Percentiles rank a stretch among this genome's conserved stretches.
phyloP scores from a whole-genome alignment of 2,113 vertebrate genomes.

The Dipodomys spectabilis region DNA sequence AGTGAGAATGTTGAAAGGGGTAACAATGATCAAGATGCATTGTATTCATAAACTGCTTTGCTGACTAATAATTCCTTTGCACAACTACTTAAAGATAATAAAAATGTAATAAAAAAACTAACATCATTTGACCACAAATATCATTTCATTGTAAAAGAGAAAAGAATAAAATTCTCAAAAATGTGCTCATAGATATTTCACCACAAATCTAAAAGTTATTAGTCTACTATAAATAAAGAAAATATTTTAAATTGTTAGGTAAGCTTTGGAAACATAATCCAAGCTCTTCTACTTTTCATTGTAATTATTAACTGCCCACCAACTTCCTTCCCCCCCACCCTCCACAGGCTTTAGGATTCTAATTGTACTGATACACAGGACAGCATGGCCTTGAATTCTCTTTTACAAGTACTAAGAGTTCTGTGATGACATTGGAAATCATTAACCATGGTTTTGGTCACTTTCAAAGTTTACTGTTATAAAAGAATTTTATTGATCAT shows the following conservation, averaged over 20 bases:
- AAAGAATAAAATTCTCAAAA: neutral
- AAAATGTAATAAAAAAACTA: neutral
- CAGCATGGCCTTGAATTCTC: neutral
- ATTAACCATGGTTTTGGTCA: constrained; percentile 39
- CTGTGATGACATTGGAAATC: constrained; percentile 32
- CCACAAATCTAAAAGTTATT: neutral
- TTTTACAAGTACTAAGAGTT: neutral
- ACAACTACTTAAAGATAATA: too few relatives aligned
- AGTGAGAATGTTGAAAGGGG: too few relatives aligned
- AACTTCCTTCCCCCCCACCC: neutral
- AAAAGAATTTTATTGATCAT: neutral
- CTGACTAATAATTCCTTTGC: too few relatives aligned
- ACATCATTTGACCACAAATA: constrained; percentile 31
- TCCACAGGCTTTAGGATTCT: neutral
- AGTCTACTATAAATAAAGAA: neutral
- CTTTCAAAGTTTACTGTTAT: neutral
- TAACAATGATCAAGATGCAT: too few relatives aligned
- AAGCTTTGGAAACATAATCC: constrained; percentile 28
- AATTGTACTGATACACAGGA: neutral
- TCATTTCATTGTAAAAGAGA: constrained; percentile 2
- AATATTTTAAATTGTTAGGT: constrained; percentile 10
- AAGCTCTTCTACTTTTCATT: neutral
- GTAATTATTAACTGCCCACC: neutral
- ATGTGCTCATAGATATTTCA: neutral
- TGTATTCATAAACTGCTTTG: too few relatives aligned